A percentile compares a stretch with the other conserved stretches of the same genome.
These are phyloP conservation scores for Halcyon smyrnensis DNA, from an alignment of 2,797 vertebrate genomes.

Conservation along the genomic window DNA sequence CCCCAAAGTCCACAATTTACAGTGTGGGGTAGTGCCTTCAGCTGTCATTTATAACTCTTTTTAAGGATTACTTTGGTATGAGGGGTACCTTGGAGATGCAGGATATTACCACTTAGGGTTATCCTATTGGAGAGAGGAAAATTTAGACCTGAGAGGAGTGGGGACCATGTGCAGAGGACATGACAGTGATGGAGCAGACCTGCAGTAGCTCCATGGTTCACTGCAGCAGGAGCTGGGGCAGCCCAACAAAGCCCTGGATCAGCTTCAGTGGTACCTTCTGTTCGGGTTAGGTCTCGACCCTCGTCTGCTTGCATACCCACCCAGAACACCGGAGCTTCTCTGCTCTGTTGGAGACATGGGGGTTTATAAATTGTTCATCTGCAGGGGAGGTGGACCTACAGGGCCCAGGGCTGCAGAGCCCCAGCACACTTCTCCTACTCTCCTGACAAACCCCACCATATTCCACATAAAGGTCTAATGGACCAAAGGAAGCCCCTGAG, in stretches of 20 bases:
- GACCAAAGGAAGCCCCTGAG: not conserved
- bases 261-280: not conserved
- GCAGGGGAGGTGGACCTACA: not conserved
- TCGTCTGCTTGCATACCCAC: not conserved
- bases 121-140: not conserved
- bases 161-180: not conserved
- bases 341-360: not conserved
- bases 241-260: not conserved
- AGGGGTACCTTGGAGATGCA: not conserved
- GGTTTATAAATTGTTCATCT: not conserved
- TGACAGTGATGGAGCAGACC: not conserved
- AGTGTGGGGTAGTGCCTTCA: not conserved
- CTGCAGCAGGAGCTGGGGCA: fast-evolving
- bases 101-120: not conserved
- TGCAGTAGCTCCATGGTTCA: not conserved
- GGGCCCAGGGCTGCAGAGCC: not conserved
- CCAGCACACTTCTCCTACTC: not conserved
- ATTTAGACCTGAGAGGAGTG: not conserved
- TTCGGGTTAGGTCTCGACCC: fast-evolving
- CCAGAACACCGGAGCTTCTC: fast-evolving
- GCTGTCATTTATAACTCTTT: not conserved
- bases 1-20: fast-evolving
- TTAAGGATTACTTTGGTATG: not conserved
- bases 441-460: not conserved
- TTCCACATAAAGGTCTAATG: not conserved